These are phyloP conservation scores for Harmothoe impar DNA, from an alignment of 2,888 invertebrate genomes.

Conservation along the genomic window DNA sequence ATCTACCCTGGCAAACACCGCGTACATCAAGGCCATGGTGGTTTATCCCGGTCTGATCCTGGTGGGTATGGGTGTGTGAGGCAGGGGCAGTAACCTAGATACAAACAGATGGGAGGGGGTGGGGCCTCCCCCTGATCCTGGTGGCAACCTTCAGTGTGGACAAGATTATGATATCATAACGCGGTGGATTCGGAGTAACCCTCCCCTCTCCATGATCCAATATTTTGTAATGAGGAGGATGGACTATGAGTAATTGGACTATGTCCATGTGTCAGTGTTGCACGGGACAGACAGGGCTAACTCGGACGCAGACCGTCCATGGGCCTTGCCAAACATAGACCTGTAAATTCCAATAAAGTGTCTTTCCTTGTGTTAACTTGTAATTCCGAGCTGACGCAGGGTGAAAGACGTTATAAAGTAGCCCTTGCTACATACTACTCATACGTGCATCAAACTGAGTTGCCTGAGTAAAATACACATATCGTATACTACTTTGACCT, in stretches of 20 bases:
- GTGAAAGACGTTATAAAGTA: too few species aligned
- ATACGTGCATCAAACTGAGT: too few species aligned
- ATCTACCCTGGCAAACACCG: constrained; percentile 1
- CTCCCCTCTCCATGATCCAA: not conserved
- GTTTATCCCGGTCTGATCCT: not conserved
- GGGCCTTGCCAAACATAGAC: too few species aligned
- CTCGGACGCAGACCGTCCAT: too few species aligned
- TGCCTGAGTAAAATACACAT: not conserved
- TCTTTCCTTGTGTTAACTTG: too few species aligned
- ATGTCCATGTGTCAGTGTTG: not conserved
- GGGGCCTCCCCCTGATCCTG: not conserved
- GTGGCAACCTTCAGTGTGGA: not conserved
- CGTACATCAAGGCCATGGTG: not conserved
- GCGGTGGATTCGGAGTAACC: not conserved
- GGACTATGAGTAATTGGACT: not conserved
- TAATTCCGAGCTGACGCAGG: too few species aligned
- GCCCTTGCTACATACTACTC: too few species aligned
- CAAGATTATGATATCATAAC: not conserved
- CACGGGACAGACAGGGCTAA: too few species aligned
- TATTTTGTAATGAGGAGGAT: not conserved
- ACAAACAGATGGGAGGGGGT: not conserved
- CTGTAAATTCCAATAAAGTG: too few species aligned
- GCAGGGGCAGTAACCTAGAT: too few species aligned
- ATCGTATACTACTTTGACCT: not conserved
- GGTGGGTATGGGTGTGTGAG: not conserved